Evolutionary conservation across 2,113 vertebrate species (phyloP), one percentile per base, ranked within the genome.

Genomic region (Xiphophorus maculatus): DNA sequence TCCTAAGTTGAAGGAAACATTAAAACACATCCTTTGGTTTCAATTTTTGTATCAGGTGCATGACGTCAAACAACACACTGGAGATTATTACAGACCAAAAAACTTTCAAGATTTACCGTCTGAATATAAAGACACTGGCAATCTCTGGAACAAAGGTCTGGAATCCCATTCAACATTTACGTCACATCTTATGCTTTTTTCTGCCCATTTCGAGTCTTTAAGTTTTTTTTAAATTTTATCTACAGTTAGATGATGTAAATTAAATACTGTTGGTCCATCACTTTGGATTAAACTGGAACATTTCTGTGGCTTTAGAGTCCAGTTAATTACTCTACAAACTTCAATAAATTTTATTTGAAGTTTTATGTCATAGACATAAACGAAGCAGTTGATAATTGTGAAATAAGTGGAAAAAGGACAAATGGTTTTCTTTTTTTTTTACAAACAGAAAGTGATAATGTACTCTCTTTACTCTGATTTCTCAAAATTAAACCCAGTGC

Each of bases 21-120:
- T 70, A 42, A 71, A 12, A 29, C 1, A 25, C 25, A 11, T 42
- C 15, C 0, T 64, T 66, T 10, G 75, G 1, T 63, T 9, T 0
- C 19, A 54, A 27, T 63, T 66, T 71, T 17, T 82, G 42, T 83
- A 79, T 63, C 71, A 95, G 94, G 60, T 95, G 94, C 73, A 0
- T 33, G 6, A 0, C 15, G 14, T 67, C 68, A 63, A 82, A 30
- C 28, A 61, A 1, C 37, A 80, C 69, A 19, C 11, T 84, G 1
- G 90, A 94, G 75, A 1, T 93, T 27, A 0, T 82, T 13, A 87
- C 74, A 11, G 0, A 51, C 35, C 0, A 13, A 13, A 11, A 0
- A 11, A 71, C n/a, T 5, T 27, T 65, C n/a, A 92, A 42, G 62
- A 14, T 94, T 71, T 95, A 87, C 73, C 90, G 90, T 6, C 51